These are phyloP conservation scores for Drosophila malerkotliana DNA, from an alignment of 1,140 invertebrate species.

Conservation along the genomic window DNA sequence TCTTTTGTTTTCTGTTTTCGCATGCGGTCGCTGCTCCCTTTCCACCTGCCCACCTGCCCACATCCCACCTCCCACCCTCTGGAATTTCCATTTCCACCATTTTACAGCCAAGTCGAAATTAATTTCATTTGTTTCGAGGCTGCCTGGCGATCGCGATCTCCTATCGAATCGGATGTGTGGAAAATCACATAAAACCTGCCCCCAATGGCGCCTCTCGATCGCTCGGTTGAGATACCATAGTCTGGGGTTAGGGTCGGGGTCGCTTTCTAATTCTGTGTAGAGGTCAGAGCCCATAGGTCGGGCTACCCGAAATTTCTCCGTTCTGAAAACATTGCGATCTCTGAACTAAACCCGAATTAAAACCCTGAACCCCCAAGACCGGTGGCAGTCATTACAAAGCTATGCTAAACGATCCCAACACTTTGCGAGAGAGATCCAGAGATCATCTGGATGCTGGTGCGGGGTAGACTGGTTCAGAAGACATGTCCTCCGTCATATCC, in stretches of 20 bases:
- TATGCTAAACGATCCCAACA: conserved; percentile 39
- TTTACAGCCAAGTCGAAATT: conserved; percentile 67
- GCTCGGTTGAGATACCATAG: conserved; percentile 16
- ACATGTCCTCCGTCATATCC: conserved; percentile 7
- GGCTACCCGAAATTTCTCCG: background rate
- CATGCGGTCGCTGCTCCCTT: conserved; percentile 41
- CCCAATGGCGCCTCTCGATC: conserved; percentile 66
- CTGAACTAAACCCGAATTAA: conserved; percentile 27
- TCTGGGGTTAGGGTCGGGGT: too few relatives aligned
- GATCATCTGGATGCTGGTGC: conserved; percentile 18
- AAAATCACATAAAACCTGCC: conserved; percentile 81
- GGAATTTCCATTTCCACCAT: conserved; percentile 54
- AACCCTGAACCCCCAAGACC: conserved; percentile 39
- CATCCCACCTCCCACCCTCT: conserved; percentile 26
- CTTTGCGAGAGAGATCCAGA: conserved; percentile 3
- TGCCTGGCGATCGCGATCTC: conserved; percentile 29
- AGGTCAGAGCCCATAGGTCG: background rate
- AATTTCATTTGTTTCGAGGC: conserved; percentile 65
- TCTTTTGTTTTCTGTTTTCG: conserved; percentile 55
- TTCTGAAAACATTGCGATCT: conserved; percentile 40
- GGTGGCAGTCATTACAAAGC: conserved; percentile 58
- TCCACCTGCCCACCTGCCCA: conserved; percentile 8
- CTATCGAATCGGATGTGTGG: conserved; percentile 59
- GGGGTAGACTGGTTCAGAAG: background rate
- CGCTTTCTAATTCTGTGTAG: conserved; percentile 10